These are phyloP conservation scores for Leucoma salicis DNA, from an alignment of 2,888 invertebrate species.

Conservation along the genomic window DNA sequence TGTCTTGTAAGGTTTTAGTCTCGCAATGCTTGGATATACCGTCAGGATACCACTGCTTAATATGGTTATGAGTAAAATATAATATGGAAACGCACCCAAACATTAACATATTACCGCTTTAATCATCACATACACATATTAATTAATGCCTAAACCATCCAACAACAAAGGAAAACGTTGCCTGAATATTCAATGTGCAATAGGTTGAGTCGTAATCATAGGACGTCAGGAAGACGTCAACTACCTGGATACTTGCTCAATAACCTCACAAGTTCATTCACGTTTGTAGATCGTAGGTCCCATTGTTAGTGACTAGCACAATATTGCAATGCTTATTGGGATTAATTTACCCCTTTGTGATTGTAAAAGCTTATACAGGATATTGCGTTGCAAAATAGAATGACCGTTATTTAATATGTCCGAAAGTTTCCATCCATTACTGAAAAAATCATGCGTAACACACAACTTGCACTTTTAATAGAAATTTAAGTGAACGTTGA, in stretches of 20 bases:
- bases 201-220: slow-evolving; percentile 1
- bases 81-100: no score
- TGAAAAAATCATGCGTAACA: no score
- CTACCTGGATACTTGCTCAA: slow-evolving; percentile 15
- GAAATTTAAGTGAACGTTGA: no score
- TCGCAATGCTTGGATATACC: no score
- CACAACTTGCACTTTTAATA: no score
- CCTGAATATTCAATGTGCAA: background rate
- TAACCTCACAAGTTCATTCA: slow-evolving; percentile 13
- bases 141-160: background rate
- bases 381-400: background rate
- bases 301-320: background rate
- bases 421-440: no score
- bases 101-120: no score
- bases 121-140: background rate
- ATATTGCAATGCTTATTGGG: background rate
- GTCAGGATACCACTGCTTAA: no score
- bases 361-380: background rate
- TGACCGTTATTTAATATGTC: no score
- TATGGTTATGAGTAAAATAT: no score
- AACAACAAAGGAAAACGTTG: background rate
- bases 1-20: no score
- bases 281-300: background rate
- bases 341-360: background rate
- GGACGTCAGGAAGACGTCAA: slow-evolving; percentile 8